A percentile compares a stretch with the other conserved stretches of the same genome.
Conservation (phyloP, 2,888 invertebrate genomes). For the Drosophila mayaguana region DNA sequence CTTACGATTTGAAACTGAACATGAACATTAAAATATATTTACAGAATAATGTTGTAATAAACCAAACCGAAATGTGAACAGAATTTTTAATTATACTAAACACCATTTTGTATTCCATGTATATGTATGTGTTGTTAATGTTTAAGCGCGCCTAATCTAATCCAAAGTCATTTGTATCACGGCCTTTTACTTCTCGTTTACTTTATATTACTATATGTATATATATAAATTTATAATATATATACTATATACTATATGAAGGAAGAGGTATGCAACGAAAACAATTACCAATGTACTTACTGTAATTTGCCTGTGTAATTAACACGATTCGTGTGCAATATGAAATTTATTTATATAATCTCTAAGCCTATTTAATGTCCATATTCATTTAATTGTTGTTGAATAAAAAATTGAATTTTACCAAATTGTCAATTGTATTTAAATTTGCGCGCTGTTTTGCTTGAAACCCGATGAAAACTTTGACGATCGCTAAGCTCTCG, state of each 20-base stretch:
- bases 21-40: slow-evolving; percentile 45
- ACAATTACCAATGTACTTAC: slow-evolving; percentile 77
- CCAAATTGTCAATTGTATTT: slow-evolving; percentile 36
- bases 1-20: slow-evolving; percentile 40
- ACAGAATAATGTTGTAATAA: slow-evolving; percentile 73
- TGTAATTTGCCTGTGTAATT: slow-evolving; percentile 66
- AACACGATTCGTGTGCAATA: slow-evolving; percentile 36
- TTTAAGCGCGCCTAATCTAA: slow-evolving; percentile 74
- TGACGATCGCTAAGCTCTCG: slow-evolving; percentile 2
- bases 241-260: slow-evolving; percentile 37
- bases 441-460: slow-evolving; percentile 15
- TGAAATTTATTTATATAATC: slow-evolving; percentile 71
- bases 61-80: slow-evolving; percentile 79
- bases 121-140: slow-evolving; percentile 73
- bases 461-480: slow-evolving; percentile 24
- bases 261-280: slow-evolving; percentile 72
- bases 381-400: slow-evolving; percentile 78
- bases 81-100: slow-evolving; percentile 81
- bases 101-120: slow-evolving; percentile 77
- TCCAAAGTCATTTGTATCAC: slow-evolving; percentile 79
- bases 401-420: slow-evolving; percentile 75
- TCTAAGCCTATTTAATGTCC: slow-evolving; percentile 79
- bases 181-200: slow-evolving; percentile 79
- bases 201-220: slow-evolving; percentile 54
- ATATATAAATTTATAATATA: slow-evolving; percentile 40